Evolutionary conservation across 2,888 invertebrate species (phyloP).

Genomic region (Dryobota labecula): DNA sequence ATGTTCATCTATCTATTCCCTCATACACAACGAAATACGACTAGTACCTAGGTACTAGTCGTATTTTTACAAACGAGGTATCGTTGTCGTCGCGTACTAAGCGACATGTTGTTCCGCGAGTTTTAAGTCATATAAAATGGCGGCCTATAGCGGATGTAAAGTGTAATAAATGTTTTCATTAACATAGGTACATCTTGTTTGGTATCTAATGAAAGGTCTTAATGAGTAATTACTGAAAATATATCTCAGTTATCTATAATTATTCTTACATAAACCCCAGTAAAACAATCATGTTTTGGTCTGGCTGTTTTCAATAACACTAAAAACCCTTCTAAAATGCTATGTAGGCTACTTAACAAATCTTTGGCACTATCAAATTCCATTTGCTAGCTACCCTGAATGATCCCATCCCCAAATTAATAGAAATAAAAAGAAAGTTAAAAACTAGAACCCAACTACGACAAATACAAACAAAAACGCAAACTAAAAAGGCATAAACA

Average conservation of each 20-base stretch:
- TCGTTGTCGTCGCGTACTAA: not conserved
- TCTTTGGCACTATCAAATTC: too few species aligned
- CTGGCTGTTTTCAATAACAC: not conserved
- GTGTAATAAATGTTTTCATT: not conserved
- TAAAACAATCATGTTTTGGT: not conserved
- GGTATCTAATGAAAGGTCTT: not conserved
- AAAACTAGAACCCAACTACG: not conserved
- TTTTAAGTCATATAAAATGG: not conserved
- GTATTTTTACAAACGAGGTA: not conserved
- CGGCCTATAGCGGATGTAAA: not conserved
- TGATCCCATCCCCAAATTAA: too few species aligned
- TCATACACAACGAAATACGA: too few species aligned
- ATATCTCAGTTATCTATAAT: not conserved
- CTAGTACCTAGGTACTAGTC: too few species aligned
- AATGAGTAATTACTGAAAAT: not conserved
- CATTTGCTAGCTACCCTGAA: too few species aligned
- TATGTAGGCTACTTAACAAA: too few species aligned
- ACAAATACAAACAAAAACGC: not conserved
- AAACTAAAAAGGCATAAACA: too few species aligned
- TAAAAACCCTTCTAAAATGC: too few species aligned
- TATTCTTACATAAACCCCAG: not conserved
- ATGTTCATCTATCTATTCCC: not conserved
- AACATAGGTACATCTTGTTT: not conserved
- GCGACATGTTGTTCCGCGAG: not conserved
- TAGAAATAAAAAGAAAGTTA: too few species aligned